phyloP scores from a whole-genome alignment of 2,888 invertebrate genomes.

The Netelia virgata region DNA sequence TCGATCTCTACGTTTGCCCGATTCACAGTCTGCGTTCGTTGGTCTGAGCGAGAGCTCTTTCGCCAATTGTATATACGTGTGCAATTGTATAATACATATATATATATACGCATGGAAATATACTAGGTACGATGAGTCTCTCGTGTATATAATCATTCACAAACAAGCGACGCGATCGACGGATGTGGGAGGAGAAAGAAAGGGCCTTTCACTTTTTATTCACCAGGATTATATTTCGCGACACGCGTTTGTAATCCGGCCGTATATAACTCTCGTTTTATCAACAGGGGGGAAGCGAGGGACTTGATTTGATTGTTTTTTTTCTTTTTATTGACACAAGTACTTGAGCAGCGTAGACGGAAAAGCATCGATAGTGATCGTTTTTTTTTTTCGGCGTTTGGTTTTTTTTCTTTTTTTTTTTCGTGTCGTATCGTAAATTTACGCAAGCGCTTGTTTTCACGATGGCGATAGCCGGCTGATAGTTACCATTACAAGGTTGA shows the following conservation, averaged over 20 bases:
- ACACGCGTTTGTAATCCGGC: neutral
- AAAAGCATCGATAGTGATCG: neutral
- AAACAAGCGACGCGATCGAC: slow-evolving; percentile 60
- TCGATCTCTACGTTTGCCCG: slow-evolving; percentile 64
- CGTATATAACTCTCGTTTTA: neutral
- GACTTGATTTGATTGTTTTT: too few relatives aligned
- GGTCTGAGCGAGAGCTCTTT: slow-evolving; percentile 22
- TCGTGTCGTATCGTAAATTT: neutral
- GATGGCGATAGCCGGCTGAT: neutral
- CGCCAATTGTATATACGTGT: slow-evolving; percentile 4
- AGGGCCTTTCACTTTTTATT: slow-evolving; percentile 59
- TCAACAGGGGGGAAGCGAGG: neutral
- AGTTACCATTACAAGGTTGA: neutral
- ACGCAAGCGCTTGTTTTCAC: neutral
- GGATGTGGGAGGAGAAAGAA: slow-evolving; percentile 51
- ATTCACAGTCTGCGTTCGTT: slow-evolving; percentile 44
- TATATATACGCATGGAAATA: neutral
- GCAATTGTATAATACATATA: neutral
- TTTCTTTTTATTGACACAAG: too few relatives aligned
- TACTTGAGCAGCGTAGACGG: neutral
- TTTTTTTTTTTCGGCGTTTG: neutral
- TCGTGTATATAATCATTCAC: slow-evolving; percentile 39
- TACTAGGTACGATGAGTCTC: neutral
- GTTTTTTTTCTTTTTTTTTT: neutral
- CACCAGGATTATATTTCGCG: neutral